Evolutionary conservation across 1,140 invertebrate genomes (phyloP), one percentile per base, ranked within the genome.

Genomic region (Pachypsylla venusta): DNA sequence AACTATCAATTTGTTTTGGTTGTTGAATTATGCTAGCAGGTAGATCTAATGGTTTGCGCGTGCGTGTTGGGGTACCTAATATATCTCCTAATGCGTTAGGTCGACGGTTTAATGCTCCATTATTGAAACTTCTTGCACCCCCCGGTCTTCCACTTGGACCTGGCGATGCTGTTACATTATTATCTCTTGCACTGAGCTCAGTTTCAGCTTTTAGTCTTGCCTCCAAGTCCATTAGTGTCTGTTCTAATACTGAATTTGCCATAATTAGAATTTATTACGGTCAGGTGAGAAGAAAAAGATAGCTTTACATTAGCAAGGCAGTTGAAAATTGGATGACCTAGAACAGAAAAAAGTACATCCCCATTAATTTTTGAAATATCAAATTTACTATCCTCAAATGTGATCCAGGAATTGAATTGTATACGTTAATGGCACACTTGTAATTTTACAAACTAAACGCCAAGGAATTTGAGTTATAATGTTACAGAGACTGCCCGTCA

Each of bases 181-280:
- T 13, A 59, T 75, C 75, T 64, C 76, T 70, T 54, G 75, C 74
- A 56, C 71, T 69, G 25, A 79, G 75, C 67, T 80, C 79, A 69
- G 81, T 82, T 73, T 83, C 81, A 28, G 76, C 78, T 65, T 76
- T 75, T 53, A 85, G 71, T 56, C 79, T 73, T 61, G 77, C 76
- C 70, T 83, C 77, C 63, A 84, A 69, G 62, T 79, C 79, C 64
- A 80, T 72, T 65, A 84, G 76, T 72, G 79, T 82, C 62, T 74
- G 77, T 67, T 75, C 77, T 66, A 81, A 71, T 62, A 74, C 71
- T 59, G 73, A 75, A 61, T 60, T 67, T 54, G 63, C 66, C 69
- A 69, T 70, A 22, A 19, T n/a, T 7, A 19, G n/a, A 48, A 22
- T 19, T 7, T 5, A 48, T 48, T 10, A 22, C 22, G n/a, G 7